These are phyloP conservation scores for Meleagris gallopavo DNA, from an alignment of 2,113 vertebrate species.

Conservation along the genomic window DNA sequence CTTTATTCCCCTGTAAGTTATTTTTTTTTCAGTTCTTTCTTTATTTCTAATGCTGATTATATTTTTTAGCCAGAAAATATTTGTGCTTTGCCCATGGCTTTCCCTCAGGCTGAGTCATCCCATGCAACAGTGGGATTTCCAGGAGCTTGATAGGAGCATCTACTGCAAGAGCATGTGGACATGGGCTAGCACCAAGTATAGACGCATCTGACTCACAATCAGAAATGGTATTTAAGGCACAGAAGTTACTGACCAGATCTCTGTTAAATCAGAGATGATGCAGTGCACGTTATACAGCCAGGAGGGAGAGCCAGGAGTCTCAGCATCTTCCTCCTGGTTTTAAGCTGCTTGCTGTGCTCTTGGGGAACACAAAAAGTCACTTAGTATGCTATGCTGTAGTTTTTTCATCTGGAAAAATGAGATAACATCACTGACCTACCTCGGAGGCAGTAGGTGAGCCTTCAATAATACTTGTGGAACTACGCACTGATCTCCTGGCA, in stretches of 20 bases:
- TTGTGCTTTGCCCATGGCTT: background rate
- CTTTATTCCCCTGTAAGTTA: background rate
- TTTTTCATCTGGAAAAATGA: background rate
- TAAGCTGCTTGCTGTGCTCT: background rate
- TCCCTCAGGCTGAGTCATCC: background rate
- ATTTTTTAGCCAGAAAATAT: background rate
- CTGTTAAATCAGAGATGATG: background rate
- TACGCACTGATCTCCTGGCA: background rate
- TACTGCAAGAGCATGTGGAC: background rate
- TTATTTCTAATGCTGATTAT: background rate
- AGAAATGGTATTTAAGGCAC: background rate
- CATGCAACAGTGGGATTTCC: background rate
- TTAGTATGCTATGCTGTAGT: background rate
- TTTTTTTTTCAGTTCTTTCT: constrained; percentile 25
- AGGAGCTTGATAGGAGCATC: background rate
- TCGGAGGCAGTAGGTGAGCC: background rate
- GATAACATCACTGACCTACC: background rate
- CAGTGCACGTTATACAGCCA: background rate
- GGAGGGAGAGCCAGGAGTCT: background rate
- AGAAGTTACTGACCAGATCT: background rate
- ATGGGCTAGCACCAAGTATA: background rate
- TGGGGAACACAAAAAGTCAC: background rate
- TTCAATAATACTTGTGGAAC: constrained; percentile 1
- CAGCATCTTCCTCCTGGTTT: background rate
- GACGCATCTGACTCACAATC: background rate